Evolutionary conservation across 2,797 vertebrate genomes (phyloP), one percentile per base, ranked within the genome.

Genomic region (Myotis planiceps): DNA sequence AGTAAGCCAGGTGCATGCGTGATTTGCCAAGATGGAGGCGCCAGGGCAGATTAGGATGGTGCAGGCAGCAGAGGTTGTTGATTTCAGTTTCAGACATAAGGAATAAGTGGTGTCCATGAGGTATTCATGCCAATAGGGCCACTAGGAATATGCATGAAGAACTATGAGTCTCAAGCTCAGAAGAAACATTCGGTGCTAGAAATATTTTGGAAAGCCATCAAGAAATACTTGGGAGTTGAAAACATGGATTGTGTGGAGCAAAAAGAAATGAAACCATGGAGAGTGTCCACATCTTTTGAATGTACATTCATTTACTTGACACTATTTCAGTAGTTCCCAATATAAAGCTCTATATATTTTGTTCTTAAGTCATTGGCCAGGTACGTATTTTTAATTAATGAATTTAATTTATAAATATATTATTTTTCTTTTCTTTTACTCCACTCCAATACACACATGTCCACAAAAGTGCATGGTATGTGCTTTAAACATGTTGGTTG

Each of bases 401-500:
- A 21, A 32, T 45, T 90, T 94, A 88, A 80, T 37, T 39, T 63
- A 14, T 1, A 92, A 84, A 13, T 80, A 37, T 16, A 45, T 66
- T 58, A n/a, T 37, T 69, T 74, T 37, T 87, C 7, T 71, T 81
- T 37, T 78, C 75, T 47, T 88, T 84, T 53, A 27, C 60, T 91
- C 49, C 25, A 86, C 34, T 74, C 32, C 51, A 87, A 42, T 90
- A 69, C 27, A 88, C 14, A 49, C 25, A 19, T 42, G n/a, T 63
- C 25, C 27, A 84, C 15, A 58, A 84, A 91, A 80, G 76, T 10
- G 82, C 6, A 21, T 32, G 49, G 75, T 0, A 42, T 68, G n/a
- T 68, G 53, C 69, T 83, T 86, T 79, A 8, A 92, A 87, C 76
- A 90, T 88, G 34, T 42, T 58, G 47, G 53, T 87, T 34, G 13